Percentiles rank a stretch among this genome's conserved stretches.
Conservation (phyloP, 2,113 vertebrate genomes). For the Cepphus grylle region DNA sequence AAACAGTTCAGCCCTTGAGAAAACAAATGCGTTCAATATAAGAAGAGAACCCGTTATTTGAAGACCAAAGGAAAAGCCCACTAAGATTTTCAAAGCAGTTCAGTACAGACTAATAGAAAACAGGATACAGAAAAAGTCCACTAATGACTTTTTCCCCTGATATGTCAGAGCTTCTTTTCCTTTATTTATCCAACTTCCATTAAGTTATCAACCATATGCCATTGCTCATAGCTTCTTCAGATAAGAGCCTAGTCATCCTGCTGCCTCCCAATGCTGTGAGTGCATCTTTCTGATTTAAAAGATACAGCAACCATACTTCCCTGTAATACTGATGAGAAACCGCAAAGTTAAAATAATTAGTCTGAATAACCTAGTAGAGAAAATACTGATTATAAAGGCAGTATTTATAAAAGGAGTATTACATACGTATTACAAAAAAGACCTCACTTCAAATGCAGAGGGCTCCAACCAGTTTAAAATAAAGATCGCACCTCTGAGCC, state of each 20-base stretch:
- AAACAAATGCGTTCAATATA: constrained; percentile 58
- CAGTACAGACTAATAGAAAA: constrained; percentile 59
- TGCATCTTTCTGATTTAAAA: constrained; percentile 23
- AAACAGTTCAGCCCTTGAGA: constrained; percentile 52
- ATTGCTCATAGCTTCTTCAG: constrained; percentile 52
- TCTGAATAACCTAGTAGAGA: not conserved
- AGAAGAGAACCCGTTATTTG: not conserved
- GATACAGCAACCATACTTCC: not conserved
- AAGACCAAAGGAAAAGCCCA: constrained; percentile 59
- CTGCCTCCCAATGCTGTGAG: constrained; percentile 2
- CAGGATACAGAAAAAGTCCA: constrained; percentile 52
- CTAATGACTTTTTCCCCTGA: constrained; percentile 54
- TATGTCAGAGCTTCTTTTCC: constrained; percentile 50
- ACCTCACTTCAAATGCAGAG: not conserved
- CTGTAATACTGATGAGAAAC: not conserved
- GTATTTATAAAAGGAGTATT: not conserved
- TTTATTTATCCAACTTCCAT: constrained; percentile 65
- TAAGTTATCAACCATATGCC: constrained; percentile 62
- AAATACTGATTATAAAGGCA: not conserved
- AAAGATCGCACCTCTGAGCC: not conserved
- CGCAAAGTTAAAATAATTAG: not conserved
- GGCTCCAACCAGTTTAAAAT: not conserved
- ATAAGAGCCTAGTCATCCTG: constrained; percentile 42
- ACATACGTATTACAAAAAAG: not conserved
- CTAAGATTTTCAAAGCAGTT: constrained; percentile 61